Base-by-base conservation (phyloP, 2,888 invertebrate species). In the Busseola fusca region DNA sequence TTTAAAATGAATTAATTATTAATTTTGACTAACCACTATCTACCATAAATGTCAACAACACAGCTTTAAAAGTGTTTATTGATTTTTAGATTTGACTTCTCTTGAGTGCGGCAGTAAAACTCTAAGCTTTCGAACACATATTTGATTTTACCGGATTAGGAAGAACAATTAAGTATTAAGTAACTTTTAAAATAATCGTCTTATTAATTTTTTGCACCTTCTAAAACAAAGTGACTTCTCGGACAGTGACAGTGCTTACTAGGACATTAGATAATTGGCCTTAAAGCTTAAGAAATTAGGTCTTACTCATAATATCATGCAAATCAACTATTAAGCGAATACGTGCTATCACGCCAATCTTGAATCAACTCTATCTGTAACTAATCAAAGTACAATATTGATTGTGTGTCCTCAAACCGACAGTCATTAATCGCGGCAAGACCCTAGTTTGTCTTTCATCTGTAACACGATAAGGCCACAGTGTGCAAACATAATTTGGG, bases 401-500 rank as follows among this genome's bases (percentile, higher is more conserved):
- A 67, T 64, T 74, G 64, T 45, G 7, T 27, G n/a, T 30, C 27
- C 27, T 52, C 45, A 59, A 71, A 69, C 42, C 34, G 59, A 77
- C 18, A 64, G 72, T 70, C 68, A 74, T 78, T 77, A 73, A 69
- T 69, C 50, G 67, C 45, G 52, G 62, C 62, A 68, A 70, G 65
- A 67, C 64, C 45, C 56, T 25, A 74, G 74, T 71, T 81, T 81
- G 74, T 83, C 74, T 85, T 80, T 80, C 76, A 79, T 83, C 74
- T 74, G 89, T 84, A 88, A 89, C 75, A 64, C 74, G 78, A 87
- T 82, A 75, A 73, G 77, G 76, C 54, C 62, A 69, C 50, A 72
- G 76, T 80, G 69, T 82, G 74, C 83, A 84, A 84, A 87, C 83
- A 85, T 72, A 82, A 78, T 84, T 81, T 68, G 52, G 69, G 75